A percentile compares a stretch with the other conserved stretches of the same genome.
These are phyloP conservation scores for Pheosia gnoma DNA, from an alignment of 2,888 invertebrate species.

Conservation along the genomic window DNA sequence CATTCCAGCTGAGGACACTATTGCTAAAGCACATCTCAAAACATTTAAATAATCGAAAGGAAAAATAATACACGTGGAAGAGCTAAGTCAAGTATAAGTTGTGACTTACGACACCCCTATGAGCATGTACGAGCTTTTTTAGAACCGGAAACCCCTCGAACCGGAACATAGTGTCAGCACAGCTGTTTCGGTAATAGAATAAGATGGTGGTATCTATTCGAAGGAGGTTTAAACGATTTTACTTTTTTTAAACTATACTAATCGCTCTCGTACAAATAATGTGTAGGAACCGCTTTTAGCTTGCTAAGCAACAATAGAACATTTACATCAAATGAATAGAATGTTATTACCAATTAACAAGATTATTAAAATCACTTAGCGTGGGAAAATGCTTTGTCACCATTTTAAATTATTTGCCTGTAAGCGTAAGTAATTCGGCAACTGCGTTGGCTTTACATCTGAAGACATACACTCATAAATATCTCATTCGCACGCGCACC, in stretches of 20 bases:
- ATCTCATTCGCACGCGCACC: slow-evolving; percentile 42
- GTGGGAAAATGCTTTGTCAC: too few species aligned
- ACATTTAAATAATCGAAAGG: not conserved
- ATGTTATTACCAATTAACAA: too few species aligned
- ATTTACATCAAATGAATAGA: too few species aligned
- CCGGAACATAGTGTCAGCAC: not conserved
- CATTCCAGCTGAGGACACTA: not conserved
- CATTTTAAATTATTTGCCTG: slow-evolving; percentile 6
- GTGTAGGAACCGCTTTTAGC: too few species aligned
- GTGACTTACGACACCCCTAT: not conserved
- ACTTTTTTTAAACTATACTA: too few species aligned
- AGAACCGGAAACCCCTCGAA: not conserved
- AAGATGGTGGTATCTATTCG: not conserved
- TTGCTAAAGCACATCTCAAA: not conserved
- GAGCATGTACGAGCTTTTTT: not conserved
- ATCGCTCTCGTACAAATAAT: too few species aligned
- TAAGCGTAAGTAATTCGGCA: slow-evolving; percentile 38
- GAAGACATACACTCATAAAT: slow-evolving; percentile 54
- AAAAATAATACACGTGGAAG: not conserved
- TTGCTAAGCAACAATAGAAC: too few species aligned
- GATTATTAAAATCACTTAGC: too few species aligned
- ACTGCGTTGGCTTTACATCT: slow-evolving; percentile 45
- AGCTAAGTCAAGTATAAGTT: not conserved
- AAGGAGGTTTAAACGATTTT: slow-evolving; percentile 23
- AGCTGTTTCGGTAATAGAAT: not conserved